These are phyloP conservation scores for Crocuta crocuta DNA, from an alignment of 2,113 vertebrate genomes.

Conservation along the genomic window DNA sequence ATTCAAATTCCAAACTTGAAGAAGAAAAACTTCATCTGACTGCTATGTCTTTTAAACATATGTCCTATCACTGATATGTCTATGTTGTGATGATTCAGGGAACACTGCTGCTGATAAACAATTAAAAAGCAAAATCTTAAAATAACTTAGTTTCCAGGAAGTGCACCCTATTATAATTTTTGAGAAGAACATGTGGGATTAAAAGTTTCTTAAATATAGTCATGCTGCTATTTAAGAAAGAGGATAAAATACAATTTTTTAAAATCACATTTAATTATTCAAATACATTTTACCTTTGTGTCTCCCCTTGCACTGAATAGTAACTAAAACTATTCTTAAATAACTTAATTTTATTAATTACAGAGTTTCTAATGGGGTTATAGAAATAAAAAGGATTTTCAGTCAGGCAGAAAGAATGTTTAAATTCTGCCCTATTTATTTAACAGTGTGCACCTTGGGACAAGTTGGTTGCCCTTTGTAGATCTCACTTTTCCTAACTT, in stretches of 20 bases:
- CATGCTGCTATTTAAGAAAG: neutral
- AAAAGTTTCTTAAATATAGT: neutral
- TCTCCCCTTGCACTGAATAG: neutral
- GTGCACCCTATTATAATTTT: neutral
- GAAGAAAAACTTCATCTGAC: neutral
- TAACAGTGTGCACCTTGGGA: neutral
- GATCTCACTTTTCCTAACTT: neutral
- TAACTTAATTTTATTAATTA: neutral
- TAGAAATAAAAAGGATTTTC: neutral
- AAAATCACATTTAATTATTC: neutral
- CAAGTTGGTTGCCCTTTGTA: neutral
- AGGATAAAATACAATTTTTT: neutral
- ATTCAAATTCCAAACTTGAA: neutral
- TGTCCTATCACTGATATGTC: neutral
- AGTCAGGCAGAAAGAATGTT: neutral
- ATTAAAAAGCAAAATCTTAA: neutral
- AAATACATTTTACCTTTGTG: neutral
- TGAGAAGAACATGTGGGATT: neutral
- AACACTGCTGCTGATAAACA: neutral
- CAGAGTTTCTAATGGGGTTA: neutral
- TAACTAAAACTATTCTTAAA: neutral
- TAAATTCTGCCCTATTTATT: neutral
- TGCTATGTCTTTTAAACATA: neutral
- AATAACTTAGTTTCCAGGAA: neutral
- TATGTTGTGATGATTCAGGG: neutral